These are phyloP conservation scores for Sinelater perroti DNA, from an alignment of 2,888 invertebrate genomes.

Conservation along the genomic window DNA sequence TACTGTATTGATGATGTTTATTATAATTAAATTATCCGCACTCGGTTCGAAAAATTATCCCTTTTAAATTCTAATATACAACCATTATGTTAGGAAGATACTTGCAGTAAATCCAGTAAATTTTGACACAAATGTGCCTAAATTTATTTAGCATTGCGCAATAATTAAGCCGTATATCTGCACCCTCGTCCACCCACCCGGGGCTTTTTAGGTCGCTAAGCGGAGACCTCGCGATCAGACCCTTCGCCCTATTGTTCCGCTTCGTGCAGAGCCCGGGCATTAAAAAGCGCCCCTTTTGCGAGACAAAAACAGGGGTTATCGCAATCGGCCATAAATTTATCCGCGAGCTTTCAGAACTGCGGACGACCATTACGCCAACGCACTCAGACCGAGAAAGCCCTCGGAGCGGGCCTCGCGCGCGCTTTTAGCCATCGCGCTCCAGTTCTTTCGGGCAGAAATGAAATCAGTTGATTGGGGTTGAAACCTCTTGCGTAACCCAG, in stretches of 20 bases:
- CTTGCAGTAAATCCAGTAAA: too few relatives aligned
- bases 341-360: not conserved
- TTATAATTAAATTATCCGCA: too few relatives aligned
- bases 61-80: too few relatives aligned
- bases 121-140: too few relatives aligned
- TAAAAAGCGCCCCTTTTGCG: constrained; percentile 10
- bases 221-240: too few relatives aligned
- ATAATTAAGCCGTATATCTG: too few relatives aligned
- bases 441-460: constrained; percentile 6
- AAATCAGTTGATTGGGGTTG: constrained; percentile 16
- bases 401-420: not conserved
- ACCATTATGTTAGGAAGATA: too few relatives aligned
- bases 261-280: not conserved
- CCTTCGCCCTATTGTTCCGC: constrained; percentile 4
- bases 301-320: constrained; percentile 13
- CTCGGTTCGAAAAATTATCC: too few relatives aligned
- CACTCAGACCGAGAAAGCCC: not conserved
- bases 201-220: too few relatives aligned
- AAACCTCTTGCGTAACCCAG: constrained; percentile 1
- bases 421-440: not conserved
- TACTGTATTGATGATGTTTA: too few relatives aligned
- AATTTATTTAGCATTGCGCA: too few relatives aligned
- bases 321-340: constrained; percentile 11
- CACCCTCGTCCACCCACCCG: too few relatives aligned
- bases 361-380: constrained; percentile 4